phyloP scores from a whole-genome alignment of 2,797 vertebrate species.

The Eulemur albifrons region DNA sequence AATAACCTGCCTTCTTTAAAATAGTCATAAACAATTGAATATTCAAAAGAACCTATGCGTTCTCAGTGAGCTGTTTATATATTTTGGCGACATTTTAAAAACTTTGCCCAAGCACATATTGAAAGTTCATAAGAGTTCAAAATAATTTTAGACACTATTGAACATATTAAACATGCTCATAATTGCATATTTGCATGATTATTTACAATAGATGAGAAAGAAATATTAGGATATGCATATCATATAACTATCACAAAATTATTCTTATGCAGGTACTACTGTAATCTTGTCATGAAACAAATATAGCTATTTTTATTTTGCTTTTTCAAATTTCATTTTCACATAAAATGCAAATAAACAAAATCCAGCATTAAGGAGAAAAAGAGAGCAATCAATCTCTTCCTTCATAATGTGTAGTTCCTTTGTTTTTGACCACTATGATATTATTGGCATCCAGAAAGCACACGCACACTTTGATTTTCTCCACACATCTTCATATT shows the following conservation, averaged over 20 bases:
- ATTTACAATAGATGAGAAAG: not conserved
- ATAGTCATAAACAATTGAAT: not conserved
- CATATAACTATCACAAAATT: not conserved
- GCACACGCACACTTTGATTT: not conserved
- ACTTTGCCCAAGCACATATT: not conserved
- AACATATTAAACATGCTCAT: not conserved
- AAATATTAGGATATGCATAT: not conserved
- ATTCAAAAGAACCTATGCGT: not conserved
- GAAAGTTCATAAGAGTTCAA: not conserved
- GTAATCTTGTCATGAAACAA: not conserved
- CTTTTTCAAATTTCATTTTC: not conserved
- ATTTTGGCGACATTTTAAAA: not conserved
- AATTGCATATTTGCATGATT: not conserved
- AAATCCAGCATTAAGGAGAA: not conserved
- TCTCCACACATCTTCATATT: not conserved
- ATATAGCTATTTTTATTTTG: not conserved
- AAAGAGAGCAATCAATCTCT: not conserved
- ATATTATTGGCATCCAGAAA: not conserved
- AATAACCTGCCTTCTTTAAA: not conserved
- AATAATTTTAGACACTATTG: not conserved
- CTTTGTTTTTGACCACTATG: not conserved
- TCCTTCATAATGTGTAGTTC: not conserved
- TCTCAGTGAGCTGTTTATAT: not conserved
- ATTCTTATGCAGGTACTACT: not conserved
- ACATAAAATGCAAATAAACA: not conserved